These are phyloP conservation scores for Eupeodes luniger DNA, from an alignment of 2,888 invertebrate species.

Conservation along the genomic window DNA sequence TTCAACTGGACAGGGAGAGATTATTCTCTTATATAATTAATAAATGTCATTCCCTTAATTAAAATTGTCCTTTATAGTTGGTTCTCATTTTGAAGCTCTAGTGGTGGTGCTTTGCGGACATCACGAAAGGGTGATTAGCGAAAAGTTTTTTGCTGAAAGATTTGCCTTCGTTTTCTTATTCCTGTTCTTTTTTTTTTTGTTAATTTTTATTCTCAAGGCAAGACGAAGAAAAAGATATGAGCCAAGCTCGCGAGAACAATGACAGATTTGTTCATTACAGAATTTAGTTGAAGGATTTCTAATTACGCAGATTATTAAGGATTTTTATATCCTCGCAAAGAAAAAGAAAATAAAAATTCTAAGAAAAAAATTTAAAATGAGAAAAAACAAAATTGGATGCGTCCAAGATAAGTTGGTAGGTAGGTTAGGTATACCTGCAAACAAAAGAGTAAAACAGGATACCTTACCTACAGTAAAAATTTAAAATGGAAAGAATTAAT, in stretches of 20 bases:
- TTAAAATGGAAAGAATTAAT: too few relatives aligned
- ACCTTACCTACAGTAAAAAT: too few relatives aligned
- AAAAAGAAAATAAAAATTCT: not conserved
- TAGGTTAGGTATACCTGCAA: too few relatives aligned
- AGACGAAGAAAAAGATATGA: conserved; percentile 31
- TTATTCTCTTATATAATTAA: conserved; percentile 76
- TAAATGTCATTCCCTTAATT: conserved; percentile 76
- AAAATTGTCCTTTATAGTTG: conserved; percentile 72
- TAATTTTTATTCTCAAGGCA: not conserved
- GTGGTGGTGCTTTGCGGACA: conserved; percentile 56
- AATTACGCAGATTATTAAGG: conserved; percentile 66
- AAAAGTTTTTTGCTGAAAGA: conserved; percentile 61
- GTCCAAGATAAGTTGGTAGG: not conserved
- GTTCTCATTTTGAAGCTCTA: conserved; percentile 58
- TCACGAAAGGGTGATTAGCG: conserved; percentile 67
- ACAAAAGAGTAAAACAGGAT: too few relatives aligned
- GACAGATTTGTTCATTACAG: conserved; percentile 68
- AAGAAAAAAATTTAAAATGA: not conserved
- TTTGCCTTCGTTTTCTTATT: conserved; percentile 49
- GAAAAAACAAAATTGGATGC: not conserved
- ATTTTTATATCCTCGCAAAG: not conserved
- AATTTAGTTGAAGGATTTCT: conserved; percentile 67
- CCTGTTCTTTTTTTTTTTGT: not conserved
- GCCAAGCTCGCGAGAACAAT: conserved; percentile 49
- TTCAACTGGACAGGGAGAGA: conserved; percentile 57